phyloP scores from a whole-genome alignment of 2,797 vertebrate species.

The Poeciliopsis presidionis region DNA sequence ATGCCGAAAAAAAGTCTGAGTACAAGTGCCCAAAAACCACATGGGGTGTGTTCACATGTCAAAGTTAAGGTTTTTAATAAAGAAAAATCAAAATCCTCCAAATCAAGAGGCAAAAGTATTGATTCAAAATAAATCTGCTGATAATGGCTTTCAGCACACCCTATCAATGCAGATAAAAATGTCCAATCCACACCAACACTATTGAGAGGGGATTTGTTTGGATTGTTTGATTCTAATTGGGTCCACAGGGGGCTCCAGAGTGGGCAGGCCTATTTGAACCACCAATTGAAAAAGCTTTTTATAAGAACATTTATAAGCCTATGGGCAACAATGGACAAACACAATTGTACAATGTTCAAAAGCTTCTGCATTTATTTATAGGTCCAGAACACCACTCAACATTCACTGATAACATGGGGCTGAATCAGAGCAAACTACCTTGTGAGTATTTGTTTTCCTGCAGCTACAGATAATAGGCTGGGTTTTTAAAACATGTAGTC shows the following conservation, averaged over 20 bases:
- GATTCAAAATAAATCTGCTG: conserved; percentile 26
- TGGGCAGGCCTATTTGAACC: conserved; percentile 46
- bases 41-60: conserved; percentile 8
- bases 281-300: conserved; percentile 40
- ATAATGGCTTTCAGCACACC: conserved; percentile 34
- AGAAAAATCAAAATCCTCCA: conserved; percentile 2
- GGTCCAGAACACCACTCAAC: conserved; percentile 29
- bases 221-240: conserved; percentile 74
- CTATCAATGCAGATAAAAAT: conserved; percentile 44
- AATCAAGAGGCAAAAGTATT: conserved; percentile 36
- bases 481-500: not conserved
- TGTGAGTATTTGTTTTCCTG: conserved; percentile 19
- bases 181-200: conserved; percentile 43
- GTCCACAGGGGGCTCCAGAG: conserved; percentile 61
- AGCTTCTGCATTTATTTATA: conserved; percentile 16
- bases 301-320: conserved; percentile 50
- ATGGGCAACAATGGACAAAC: conserved; percentile 47
- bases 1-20: not conserved
- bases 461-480: not conserved
- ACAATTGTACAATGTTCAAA: conserved; percentile 39
- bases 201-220: conserved; percentile 60
- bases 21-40: not conserved
- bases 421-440: conserved; percentile 17
- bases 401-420: conserved; percentile 28
- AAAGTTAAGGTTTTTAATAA: not conserved